Conservation (phyloP, 2,888 invertebrate genomes). For the Melolontha melolontha region DNA sequence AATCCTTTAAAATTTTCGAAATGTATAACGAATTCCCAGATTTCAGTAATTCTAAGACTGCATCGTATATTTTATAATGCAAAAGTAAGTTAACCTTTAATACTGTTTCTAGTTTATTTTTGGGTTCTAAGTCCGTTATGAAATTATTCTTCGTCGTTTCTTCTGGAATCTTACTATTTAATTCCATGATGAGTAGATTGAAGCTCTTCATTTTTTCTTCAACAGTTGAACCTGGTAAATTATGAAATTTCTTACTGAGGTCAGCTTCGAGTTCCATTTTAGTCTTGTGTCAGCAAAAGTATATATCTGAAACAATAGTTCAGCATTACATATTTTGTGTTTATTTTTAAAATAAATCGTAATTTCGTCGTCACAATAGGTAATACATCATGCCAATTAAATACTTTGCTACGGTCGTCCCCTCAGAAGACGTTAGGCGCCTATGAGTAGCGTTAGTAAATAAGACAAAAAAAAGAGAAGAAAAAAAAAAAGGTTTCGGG, state of each 20-base stretch:
- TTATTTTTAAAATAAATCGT: too few relatives aligned
- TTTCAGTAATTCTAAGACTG: slow-evolving; percentile 44
- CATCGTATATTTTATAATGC: slow-evolving; percentile 37
- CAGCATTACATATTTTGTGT: too few relatives aligned
- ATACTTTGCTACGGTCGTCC: too few relatives aligned
- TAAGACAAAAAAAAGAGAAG: too few relatives aligned
- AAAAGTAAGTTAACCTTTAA: slow-evolving; percentile 44
- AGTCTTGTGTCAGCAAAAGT: too few relatives aligned
- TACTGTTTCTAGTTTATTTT: slow-evolving; percentile 1
- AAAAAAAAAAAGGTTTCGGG: too few relatives aligned
- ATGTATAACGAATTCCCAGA: slow-evolving; percentile 40
- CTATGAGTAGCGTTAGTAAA: too few relatives aligned
- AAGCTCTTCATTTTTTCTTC: slow-evolving; percentile 25
- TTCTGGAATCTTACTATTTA: slow-evolving; percentile 8
- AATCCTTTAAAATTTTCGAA: slow-evolving; percentile 42
- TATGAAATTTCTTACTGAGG: slow-evolving; percentile 1
- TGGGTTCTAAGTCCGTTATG: not conserved
- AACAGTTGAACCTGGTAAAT: not conserved
- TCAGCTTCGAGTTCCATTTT: slow-evolving; percentile 11
- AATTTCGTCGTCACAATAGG: too few relatives aligned
- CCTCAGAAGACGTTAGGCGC: too few relatives aligned
- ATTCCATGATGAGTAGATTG: slow-evolving; percentile 2
- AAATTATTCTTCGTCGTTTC: not conserved
- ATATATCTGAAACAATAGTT: too few relatives aligned
- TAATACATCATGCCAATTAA: too few relatives aligned